Conservation (phyloP, 2,888 invertebrate genomes). For the Caenorhabditis parvicauda region DNA sequence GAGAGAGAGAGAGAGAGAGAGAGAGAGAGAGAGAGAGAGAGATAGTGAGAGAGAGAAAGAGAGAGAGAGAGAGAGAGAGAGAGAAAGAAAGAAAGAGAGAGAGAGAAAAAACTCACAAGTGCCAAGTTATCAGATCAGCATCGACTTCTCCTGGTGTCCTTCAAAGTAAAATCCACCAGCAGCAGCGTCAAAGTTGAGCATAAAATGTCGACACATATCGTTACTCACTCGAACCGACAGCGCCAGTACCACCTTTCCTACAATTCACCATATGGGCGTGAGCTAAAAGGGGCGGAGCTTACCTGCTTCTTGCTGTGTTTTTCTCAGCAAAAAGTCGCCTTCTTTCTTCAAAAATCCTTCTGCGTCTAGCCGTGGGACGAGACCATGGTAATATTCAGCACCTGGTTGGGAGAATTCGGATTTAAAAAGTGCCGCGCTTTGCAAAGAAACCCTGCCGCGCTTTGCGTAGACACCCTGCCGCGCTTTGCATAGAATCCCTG, state of each 20-base stretch:
- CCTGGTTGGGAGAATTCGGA: no score
- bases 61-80: no score
- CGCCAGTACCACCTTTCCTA: constrained; percentile 45
- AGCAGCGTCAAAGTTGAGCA: constrained; percentile 36
- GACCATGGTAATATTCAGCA: constrained; percentile 54
- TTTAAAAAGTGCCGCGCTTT: no score
- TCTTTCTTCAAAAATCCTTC: constrained; percentile 45
- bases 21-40: no score
- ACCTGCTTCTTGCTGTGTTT: constrained; percentile 38
- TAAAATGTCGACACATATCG: constrained; percentile 39
- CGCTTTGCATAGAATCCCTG: no score
- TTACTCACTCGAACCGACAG: constrained; percentile 31
- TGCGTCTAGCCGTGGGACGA: constrained; percentile 47
- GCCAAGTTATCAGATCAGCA: constrained; percentile 46
- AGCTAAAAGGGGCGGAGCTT: constrained; percentile 11
- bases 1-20: no score
- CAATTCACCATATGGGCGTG: background rate
- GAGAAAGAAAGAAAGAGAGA: no score
- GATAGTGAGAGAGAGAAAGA: no score
- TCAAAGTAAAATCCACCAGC: constrained; percentile 32
- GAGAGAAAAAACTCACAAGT: constrained; percentile 23
- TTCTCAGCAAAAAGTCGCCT: constrained; percentile 50
- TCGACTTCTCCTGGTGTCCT: constrained; percentile 34
- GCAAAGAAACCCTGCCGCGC: no score
- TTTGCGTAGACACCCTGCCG: no score